Conservation (phyloP, 2,888 invertebrate genomes). For the Cylindroiulus punctatus region DNA sequence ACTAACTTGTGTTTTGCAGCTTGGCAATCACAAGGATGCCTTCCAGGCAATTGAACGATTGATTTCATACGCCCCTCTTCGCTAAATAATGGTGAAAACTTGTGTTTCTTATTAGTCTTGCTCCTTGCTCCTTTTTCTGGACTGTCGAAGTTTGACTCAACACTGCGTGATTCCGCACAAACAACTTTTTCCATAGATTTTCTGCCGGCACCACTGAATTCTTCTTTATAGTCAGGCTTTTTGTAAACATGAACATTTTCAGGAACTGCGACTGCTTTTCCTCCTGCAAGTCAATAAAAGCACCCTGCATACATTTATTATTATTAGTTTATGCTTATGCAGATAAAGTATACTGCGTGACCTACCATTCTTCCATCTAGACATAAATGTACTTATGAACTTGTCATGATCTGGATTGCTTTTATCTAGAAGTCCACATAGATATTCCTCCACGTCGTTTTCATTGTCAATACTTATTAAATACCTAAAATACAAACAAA, state of each 20-base stretch:
- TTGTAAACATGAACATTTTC: conserved; percentile 32
- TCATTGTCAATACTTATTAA: conserved; percentile 77
- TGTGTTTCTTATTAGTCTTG: conserved; percentile 68
- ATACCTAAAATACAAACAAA: conserved; percentile 70
- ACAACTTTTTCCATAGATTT: background rate
- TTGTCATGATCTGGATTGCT: conserved; percentile 74
- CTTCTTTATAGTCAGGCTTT: conserved; percentile 29
- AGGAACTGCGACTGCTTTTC: background rate
- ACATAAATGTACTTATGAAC: conserved; percentile 73
- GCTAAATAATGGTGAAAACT: conserved; percentile 79
- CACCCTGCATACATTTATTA: background rate
- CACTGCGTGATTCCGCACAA: background rate
- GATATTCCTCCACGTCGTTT: conserved; percentile 80
- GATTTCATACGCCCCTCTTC: conserved; percentile 74
- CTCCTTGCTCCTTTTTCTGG: background rate
- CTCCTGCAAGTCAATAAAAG: background rate
- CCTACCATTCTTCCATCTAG: conserved; percentile 44
- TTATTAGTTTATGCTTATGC: background rate
- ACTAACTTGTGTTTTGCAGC: conserved; percentile 88
- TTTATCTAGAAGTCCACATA: conserved; percentile 78
- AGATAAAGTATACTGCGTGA: background rate
- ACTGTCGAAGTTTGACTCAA: background rate
- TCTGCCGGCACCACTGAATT: background rate
- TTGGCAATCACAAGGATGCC: conserved; percentile 91
- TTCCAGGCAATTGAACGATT: conserved; percentile 73